Evolutionary conservation across 2,888 invertebrate genomes (phyloP).

Genomic region (Dimorphilus gyrociliatus): DNA sequence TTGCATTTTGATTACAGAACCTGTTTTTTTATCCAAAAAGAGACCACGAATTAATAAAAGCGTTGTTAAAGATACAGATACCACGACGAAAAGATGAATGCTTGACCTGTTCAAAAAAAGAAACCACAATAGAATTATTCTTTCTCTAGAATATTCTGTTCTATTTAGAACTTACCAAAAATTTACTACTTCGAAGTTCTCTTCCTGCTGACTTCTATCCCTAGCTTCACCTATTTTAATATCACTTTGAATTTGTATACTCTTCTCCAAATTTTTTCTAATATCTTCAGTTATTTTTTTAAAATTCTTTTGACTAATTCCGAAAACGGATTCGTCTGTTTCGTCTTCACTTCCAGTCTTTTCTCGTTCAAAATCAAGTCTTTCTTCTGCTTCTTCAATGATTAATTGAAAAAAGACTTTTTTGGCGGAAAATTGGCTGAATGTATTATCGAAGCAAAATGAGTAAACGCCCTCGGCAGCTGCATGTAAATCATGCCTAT

Average conservation of each 20-base stretch:
- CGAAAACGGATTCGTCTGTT: too few species aligned
- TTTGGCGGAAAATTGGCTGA: slow-evolving; percentile 63
- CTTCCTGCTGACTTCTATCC: slow-evolving; percentile 63
- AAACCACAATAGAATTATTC: too few species aligned
- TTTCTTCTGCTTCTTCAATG: slow-evolving; percentile 20
- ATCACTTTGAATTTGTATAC: slow-evolving; percentile 28
- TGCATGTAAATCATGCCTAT: too few species aligned
- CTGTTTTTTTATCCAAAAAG: slow-evolving; percentile 46
- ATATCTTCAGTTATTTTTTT: slow-evolving; percentile 51
- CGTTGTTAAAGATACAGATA: slow-evolving; percentile 51
- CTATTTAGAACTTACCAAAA: slow-evolving; percentile 60
- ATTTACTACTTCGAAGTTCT: slow-evolving; percentile 63
- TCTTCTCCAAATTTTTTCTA: slow-evolving; percentile 34
- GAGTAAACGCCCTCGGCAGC: slow-evolving; percentile 61
- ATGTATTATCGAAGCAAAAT: slow-evolving; percentile 72
- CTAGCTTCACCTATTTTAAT: slow-evolving; percentile 58
- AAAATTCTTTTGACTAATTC: too few species aligned
- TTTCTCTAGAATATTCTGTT: too few species aligned
- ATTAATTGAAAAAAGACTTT: slow-evolving; percentile 62
- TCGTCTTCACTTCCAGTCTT: too few species aligned
- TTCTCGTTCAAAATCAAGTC: too few species aligned
- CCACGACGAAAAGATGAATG: slow-evolving; percentile 55
- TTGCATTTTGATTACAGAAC: slow-evolving; percentile 8
- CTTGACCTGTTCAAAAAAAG: too few species aligned
- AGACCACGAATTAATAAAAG: slow-evolving; percentile 59